phyloP scores from a whole-genome alignment of 2,888 invertebrate species.

The Cerceris ruficornis region DNA sequence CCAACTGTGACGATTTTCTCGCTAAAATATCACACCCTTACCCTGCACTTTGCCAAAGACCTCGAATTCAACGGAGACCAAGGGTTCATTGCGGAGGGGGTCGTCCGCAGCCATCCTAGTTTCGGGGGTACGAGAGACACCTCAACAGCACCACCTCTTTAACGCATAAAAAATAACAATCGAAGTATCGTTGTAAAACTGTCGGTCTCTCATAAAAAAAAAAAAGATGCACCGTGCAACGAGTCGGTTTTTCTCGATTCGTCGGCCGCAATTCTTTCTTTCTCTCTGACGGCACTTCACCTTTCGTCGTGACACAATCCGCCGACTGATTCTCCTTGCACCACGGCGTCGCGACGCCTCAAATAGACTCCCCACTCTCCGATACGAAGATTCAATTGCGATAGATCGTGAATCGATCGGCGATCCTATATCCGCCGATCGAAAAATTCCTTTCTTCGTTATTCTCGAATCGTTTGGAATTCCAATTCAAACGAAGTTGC shows the following conservation, averaged over 20 bases:
- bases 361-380: slow-evolving; percentile 80
- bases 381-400: slow-evolving; percentile 65
- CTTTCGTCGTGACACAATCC: slow-evolving; percentile 71
- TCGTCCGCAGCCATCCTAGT: slow-evolving; percentile 71
- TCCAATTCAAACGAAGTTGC: no score
- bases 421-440: not conserved
- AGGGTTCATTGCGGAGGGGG: slow-evolving; percentile 81
- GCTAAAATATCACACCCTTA: slow-evolving; percentile 78
- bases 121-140: slow-evolving; percentile 5
- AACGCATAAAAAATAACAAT: slow-evolving; percentile 5
- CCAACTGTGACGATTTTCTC: not conserved
- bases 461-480: not conserved
- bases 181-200: not conserved
- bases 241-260: not conserved
- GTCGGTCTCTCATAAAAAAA: slow-evolving; percentile 12
- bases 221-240: not conserved
- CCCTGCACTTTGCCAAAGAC: slow-evolving; percentile 96
- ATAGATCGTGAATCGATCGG: slow-evolving; percentile 74
- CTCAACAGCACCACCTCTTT: slow-evolving; percentile 24
- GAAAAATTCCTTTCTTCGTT: not conserved
- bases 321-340: slow-evolving; percentile 76
- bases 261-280: slow-evolving; percentile 29
- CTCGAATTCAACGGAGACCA: slow-evolving; percentile 94
- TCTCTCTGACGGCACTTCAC: slow-evolving; percentile 62
- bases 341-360: slow-evolving; percentile 73